These are phyloP conservation scores for Salvelinus fontinalis DNA, from an alignment of 2,113 vertebrate genomes.

Conservation along the genomic window DNA sequence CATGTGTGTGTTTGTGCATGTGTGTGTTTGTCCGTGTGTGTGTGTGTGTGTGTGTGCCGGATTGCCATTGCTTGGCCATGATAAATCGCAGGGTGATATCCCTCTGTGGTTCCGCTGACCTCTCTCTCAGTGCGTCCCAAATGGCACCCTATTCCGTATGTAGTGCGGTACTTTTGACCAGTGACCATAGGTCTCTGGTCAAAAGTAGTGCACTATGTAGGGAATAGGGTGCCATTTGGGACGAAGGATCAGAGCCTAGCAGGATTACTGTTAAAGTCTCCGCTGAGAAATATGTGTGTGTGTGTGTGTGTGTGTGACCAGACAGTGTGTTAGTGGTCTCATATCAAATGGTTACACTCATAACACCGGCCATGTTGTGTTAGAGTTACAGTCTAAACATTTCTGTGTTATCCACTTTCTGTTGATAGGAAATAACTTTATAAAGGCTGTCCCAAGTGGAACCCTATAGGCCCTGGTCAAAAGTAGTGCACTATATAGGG, in stretches of 20 bases:
- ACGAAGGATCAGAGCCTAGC: no score
- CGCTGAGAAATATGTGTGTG: conserved; percentile 14
- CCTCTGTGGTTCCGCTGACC: conserved; percentile 42
- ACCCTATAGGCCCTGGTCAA: no score
- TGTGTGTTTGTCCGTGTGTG: neutral
- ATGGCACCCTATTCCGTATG: no score
- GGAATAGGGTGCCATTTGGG: no score
- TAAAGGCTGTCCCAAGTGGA: neutral
- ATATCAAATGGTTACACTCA: neutral
- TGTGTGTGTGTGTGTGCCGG: conserved; percentile 37
- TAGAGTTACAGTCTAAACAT: neutral
- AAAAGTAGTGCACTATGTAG: no score
- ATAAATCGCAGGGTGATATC: conserved; percentile 60
- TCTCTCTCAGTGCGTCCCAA: conserved; percentile 18
- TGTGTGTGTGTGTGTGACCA: neutral
- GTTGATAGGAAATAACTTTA: neutral
- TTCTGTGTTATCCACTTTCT: neutral
- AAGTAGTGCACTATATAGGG: no score
- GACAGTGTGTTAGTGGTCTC: neutral
- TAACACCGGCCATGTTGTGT: conserved; percentile 1
- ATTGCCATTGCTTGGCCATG: conserved; percentile 39
- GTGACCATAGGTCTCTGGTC: no score
- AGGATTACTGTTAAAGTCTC: neutral
- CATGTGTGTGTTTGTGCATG: no score
- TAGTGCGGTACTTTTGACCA: no score